Evolutionary conservation across 2,113 vertebrate species (phyloP).

Genomic region (Nycticryphes semicollaris): DNA sequence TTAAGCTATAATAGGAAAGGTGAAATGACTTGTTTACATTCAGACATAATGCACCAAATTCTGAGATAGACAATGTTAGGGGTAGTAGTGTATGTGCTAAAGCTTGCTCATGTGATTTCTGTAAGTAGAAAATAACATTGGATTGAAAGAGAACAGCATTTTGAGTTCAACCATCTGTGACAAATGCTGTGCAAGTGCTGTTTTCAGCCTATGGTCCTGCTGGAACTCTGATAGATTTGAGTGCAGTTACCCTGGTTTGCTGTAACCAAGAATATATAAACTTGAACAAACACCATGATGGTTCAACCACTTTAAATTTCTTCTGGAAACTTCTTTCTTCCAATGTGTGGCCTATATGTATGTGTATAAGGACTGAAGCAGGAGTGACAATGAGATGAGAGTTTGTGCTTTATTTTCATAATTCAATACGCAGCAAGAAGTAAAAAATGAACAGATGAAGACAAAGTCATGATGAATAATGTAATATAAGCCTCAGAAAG

Average conservation of each 20-base stretch:
- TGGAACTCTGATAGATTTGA: neutral
- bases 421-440: neutral
- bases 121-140: neutral
- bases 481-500: neutral
- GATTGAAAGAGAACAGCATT: neutral
- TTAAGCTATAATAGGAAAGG: neutral
- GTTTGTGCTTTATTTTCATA: neutral
- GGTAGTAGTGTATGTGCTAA: neutral
- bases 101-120: neutral
- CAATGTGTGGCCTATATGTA: neutral
- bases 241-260: neutral
- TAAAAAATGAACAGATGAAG: neutral
- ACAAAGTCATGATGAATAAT: neutral
- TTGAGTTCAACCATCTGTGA: neutral
- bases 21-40: neutral
- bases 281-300: neutral
- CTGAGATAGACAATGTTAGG: neutral
- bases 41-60: neutral
- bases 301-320: neutral
- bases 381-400: accelerated
- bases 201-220: neutral
- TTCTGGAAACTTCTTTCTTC: neutral
- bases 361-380: neutral
- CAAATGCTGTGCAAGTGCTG: neutral
- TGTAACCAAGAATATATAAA: neutral